Evolutionary conservation across 2,888 invertebrate species (phyloP), one percentile per base, ranked within the genome.

Genomic region (Mesochorus sp.): DNA sequence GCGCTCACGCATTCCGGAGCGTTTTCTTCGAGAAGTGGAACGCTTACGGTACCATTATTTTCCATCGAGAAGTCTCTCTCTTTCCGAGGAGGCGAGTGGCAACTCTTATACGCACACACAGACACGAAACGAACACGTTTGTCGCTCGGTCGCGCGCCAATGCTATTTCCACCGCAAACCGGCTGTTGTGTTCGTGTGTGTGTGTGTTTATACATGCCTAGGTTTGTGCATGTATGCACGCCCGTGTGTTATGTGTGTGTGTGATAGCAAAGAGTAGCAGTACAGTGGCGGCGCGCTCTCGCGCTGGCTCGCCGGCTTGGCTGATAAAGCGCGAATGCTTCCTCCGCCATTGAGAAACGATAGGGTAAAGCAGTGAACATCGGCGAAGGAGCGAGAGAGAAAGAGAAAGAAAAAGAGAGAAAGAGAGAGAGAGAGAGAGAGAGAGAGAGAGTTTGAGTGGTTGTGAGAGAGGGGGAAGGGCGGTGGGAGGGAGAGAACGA

Each of bases 11-110:
- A 87, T 86, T 87, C 88, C 88, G 86, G 86, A 88, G 87, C 87
- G 88, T 89, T 88, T 89, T 90, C 88, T 86, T 89, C 82, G 77
- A 84, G 84, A 88, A 89, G 88, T 89, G 84, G 89, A 86, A 87
- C 89, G 86, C 88, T 88, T 88, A 89, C 88, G 89, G 89, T 89
- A 88, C 85, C 81, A 82, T 85, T 84, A 87, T 87, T 88, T 89
- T 89, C 87, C 88, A 85, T 82, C 77, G 71, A 80, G 79, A 76
- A 67, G 42, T 55, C 39, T 67, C 83, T 80, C 72, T 77, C 67
- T 47, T 57, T 59, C 68, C 49, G 44, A 14, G 31, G 44, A 68
- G 67, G 51, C 64, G 75, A 59, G 34, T 49, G 59, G 31, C 57
- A 68, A 49, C n/a, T n/a, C n/a, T n/a, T n/a, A 47, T 55, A 49